These are phyloP conservation scores for Diuraphis noxia DNA, from an alignment of 1,140 invertebrate genomes.

Conservation along the genomic window DNA sequence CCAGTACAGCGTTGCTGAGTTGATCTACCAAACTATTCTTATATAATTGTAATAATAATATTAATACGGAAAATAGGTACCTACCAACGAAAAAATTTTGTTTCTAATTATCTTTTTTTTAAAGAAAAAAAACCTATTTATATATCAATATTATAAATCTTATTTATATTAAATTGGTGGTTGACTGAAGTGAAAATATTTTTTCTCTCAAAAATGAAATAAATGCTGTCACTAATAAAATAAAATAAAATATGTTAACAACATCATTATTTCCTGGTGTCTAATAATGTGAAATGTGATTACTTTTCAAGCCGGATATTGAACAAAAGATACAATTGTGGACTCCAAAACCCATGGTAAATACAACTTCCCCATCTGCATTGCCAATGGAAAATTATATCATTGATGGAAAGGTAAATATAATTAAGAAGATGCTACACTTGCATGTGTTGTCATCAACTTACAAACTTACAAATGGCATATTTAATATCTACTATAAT, in stretches of 20 bases:
- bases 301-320: not conserved
- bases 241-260: not conserved
- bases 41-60: too few relatives aligned
- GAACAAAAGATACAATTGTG: constrained; percentile 28
- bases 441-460: not conserved
- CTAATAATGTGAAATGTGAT: not conserved
- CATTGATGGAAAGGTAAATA: constrained; percentile 13
- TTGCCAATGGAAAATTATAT: not conserved
- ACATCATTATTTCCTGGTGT: not conserved
- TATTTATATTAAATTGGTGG: not conserved
- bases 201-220: not conserved
- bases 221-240: not conserved
- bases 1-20: too few relatives aligned
- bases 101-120: too few relatives aligned
- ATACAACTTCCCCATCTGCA: too few relatives aligned
- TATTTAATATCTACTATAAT: not conserved
- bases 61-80: too few relatives aligned
- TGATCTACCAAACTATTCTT: too few relatives aligned
- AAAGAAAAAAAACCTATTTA: too few relatives aligned
- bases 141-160: too few relatives aligned
- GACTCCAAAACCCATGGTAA: constrained; percentile 21
- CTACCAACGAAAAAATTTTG: not conserved
- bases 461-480: not conserved
- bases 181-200: not conserved
- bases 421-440: not conserved